These are phyloP conservation scores for Pantherophis alleghaniensis DNA, from an alignment of 2,797 vertebrate genomes.

Conservation along the genomic window DNA sequence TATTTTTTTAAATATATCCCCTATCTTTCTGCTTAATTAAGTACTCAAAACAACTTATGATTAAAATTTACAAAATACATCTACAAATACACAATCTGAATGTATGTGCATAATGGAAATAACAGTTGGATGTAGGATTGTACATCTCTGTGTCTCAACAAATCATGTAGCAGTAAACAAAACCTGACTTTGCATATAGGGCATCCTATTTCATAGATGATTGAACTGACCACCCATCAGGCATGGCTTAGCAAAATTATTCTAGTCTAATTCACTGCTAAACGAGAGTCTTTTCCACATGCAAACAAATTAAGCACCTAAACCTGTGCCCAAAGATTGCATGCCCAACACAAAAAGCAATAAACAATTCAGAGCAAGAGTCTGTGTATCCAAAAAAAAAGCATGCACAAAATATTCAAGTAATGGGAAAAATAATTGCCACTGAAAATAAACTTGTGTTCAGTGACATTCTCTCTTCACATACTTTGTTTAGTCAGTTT, in stretches of 20 bases:
- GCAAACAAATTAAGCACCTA: not conserved
- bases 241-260: not conserved
- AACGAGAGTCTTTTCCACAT: not conserved
- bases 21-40: not conserved
- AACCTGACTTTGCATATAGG: not conserved
- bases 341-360: not conserved
- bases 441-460: slow-evolving; percentile 43
- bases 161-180: not conserved
- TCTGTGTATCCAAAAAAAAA: slow-evolving; percentile 39
- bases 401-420: slow-evolving; percentile 31
- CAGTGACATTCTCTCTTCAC: slow-evolving; percentile 24
- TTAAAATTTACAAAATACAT: not conserved
- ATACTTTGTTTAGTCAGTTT: slow-evolving; percentile 35
- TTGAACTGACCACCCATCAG: not conserved
- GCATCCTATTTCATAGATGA: not conserved
- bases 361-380: slow-evolving; percentile 1
- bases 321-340: not conserved
- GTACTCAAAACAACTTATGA: not conserved
- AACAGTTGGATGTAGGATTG: not conserved
- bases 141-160: not conserved
- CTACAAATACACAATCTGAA: not conserved
- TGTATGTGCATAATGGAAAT: not conserved
- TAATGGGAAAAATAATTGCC: slow-evolving; percentile 34
- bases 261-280: not conserved
- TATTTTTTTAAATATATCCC: not conserved